Percentiles rank a stretch among this genome's conserved stretches.
Conservation (phyloP, 2,797 vertebrate genomes). For the Rhinophrynus dorsalis region DNA sequence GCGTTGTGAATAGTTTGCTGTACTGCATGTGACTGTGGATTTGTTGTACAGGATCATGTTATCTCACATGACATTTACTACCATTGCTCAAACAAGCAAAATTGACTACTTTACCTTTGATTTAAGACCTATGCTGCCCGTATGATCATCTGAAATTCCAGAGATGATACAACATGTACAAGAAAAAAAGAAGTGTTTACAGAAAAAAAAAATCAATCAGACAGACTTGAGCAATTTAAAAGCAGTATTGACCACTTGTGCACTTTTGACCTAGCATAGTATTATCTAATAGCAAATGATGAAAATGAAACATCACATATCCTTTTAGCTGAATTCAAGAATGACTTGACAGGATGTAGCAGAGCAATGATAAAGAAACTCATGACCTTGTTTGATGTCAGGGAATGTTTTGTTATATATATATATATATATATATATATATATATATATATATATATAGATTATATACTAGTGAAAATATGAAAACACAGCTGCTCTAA, state of each 20-base stretch:
- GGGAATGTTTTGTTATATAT: no score
- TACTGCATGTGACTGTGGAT: neutral
- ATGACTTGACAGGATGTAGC: constrained; percentile 19
- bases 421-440: neutral
- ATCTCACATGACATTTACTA: constrained; percentile 17
- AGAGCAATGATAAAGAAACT: constrained; percentile 1
- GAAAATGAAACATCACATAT: constrained; percentile 47
- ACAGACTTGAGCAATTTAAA: constrained; percentile 48
- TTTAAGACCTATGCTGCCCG: constrained; percentile 38
- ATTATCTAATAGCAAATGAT: constrained; percentile 47
- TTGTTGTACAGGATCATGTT: constrained; percentile 27
- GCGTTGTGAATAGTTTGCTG: no score
- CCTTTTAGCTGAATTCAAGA: constrained; percentile 43
- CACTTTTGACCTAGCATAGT: constrained; percentile 41
- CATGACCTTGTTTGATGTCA: neutral
- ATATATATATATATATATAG: no score
- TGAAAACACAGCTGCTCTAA: neutral
- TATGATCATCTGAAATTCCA: constrained; percentile 41
- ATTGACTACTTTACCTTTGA: constrained; percentile 35
- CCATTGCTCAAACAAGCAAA: constrained; percentile 28
- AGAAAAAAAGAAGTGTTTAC: constrained; percentile 38
- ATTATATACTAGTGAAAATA: no score
- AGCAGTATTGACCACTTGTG: constrained; percentile 43
- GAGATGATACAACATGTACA: constrained; percentile 42
- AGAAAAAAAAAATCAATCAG: constrained; percentile 49